Base-by-base conservation (phyloP, 2,113 vertebrate genomes). In the Odontophorus gujanensis region DNA sequence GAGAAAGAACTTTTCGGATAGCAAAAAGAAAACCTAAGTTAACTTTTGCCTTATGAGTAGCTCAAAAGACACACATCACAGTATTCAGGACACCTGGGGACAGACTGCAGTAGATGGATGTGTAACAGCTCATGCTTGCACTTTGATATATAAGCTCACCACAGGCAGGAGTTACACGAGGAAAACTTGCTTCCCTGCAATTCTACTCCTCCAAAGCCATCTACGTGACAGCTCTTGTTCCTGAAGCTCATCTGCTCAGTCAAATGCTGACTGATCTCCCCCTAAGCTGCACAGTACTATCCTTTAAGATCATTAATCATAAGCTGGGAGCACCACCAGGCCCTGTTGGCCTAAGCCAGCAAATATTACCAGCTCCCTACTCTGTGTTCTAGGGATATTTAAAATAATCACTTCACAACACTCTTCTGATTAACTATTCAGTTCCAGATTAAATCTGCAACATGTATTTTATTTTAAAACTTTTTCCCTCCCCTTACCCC, bases 1-100 rank as follows among this genome's bases (percentile, higher is more conserved):
- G 17, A 59, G 15, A 12, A 72, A 57, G 19, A 36, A 65, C 15
- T 7, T 47, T 67, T 65, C 24, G 43, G 32, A 8, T 26, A 93
- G 38, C 1, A 9, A 30, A 80, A 26, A 36, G 36, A 25, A 2
- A 0, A 2, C 0, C 26, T 3, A 57, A 3, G 0, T 42, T 55
- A 36, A 42, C 48, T 81, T 75, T 40, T 13, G 5, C 59, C 51
- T 63, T 51, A 34, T 0, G 0, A 53, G 47, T 55, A 77, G 45
- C 32, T 62, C 11, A 67, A 55, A 45, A n/a, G 25, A 53, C 57
- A 53, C n/a, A 30, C 26, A 19, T 32, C 17, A 7, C 34, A 76
- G 69, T 32, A 36, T 6, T 14, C 34, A 38, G 4, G 24, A 57
- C 40, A 47, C 43, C 34, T 12, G 32, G 43, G 18, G 73, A 66